Evolutionary conservation across 2,113 vertebrate species (phyloP), one percentile per base, ranked within the genome.

Genomic region (Lagopus leucura): DNA sequence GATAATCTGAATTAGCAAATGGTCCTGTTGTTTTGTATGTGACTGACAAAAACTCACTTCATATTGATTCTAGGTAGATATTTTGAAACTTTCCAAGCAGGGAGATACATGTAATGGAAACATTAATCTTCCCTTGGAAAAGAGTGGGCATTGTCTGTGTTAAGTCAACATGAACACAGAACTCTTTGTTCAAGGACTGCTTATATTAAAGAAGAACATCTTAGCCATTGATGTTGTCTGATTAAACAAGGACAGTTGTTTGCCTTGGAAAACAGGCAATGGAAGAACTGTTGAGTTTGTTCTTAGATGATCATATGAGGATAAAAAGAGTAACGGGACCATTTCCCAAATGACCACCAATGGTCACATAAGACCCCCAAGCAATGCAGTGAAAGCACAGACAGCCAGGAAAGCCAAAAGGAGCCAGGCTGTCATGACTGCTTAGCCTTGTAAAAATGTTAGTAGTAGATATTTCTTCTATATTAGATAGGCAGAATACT

Each of bases 11-110:
- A 69, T 30, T 30, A 86, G 36, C n/a, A 47, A 7, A 40, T 82
- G 4, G 5, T 81, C 28, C 71, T 16, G 15, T 28, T 50, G 11
- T 3, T 67, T 38, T 36, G 8, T 27, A 61, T 1, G 8, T 1
- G 1, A 10, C 0, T 0, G 16, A 36, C 4, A 50, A 2, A 36
- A 70, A 30, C 3, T 36, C 50, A 28, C 30, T 18, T 72, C 5
- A 2, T 63, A 34, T 30, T 32, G 30, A 57, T 32, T 19, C 17
- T 19, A 32, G 30, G 30, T 57, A 57, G 54, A 32, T 57, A 57
- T 57, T 55, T 32, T 32, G 17, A 32, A 57, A 57, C 54, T 32
- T 32, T 32, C 54, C 30, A 57, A 32, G 30, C 10, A 10, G 54
- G 30, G 30, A 57, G 54, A 57, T 32, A 32, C 30, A 19, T 57